Evolutionary conservation across 1,140 invertebrate species (phyloP).

Genomic region (Thalassaphorura encarpata): DNA sequence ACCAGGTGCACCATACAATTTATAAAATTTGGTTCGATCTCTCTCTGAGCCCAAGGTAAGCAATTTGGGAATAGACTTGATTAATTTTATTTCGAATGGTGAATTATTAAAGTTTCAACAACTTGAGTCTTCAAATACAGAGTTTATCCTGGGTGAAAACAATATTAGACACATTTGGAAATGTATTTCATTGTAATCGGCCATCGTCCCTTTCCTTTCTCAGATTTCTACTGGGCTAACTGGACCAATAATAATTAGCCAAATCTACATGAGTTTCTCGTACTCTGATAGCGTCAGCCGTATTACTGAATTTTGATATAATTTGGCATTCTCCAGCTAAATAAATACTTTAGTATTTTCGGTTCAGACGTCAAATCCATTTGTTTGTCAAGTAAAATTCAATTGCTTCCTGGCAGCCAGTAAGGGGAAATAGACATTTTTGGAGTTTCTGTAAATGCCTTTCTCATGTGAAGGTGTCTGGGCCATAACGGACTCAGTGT

Average conservation of each 20-base stretch:
- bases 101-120: neutral
- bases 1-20: neutral
- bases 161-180: neutral
- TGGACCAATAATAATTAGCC: too few relatives aligned
- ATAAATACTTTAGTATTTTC: neutral
- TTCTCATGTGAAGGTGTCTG: neutral
- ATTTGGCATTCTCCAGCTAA: neutral
- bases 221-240: neutral
- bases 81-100: neutral
- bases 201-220: neutral
- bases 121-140: neutral
- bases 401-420: neutral
- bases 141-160: neutral
- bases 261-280: neutral
- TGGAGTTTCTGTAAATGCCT: neutral
- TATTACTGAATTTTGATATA: neutral
- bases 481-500: neutral
- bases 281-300: neutral
- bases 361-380: neutral
- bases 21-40: neutral
- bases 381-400: neutral
- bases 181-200: neutral
- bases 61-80: neutral
- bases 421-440: neutral
- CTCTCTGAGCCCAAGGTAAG: neutral